Evolutionary conservation across 2,888 invertebrate species (phyloP), one percentile per base, ranked within the genome.

Genomic region (Flabesymbios commensalis): DNA sequence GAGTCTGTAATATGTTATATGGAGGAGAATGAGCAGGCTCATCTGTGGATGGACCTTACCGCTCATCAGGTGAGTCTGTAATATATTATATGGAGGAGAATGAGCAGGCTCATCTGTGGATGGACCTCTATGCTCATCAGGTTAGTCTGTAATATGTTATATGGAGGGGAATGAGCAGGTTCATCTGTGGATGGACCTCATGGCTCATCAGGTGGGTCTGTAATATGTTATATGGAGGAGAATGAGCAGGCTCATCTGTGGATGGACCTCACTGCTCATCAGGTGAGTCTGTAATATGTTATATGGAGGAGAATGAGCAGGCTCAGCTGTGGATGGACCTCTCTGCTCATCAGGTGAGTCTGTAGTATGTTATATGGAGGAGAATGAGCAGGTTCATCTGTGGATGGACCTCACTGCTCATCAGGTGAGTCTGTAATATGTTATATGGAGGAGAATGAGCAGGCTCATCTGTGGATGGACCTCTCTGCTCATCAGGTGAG

Each of bases 371-470:
- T n/a, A n/a, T n/a, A n/a, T n/a, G n/a, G n/a, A n/a, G n/a, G n/a
- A n/a, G n/a, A n/a, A n/a, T n/a, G n/a, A n/a, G n/a, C n/a, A n/a
- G n/a, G n/a, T n/a, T n/a, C n/a, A n/a, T n/a, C n/a, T n/a, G n/a
- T n/a, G n/a, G n/a, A n/a, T n/a, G n/a, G n/a, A n/a, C n/a, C n/a
- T n/a, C n/a, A n/a, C n/a, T n/a, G n/a, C n/a, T n/a, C n/a, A n/a
- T n/a, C n/a, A n/a, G n/a, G n/a, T n/a, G n/a, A n/a, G n/a, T n/a
- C n/a, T n/a, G n/a, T n/a, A n/a, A n/a, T 86, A 41, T 84, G 91
- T 57, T 92, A 89, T 83, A 92, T 92, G 92, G 92, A 92, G 76
- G 90, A 90, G 79, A 91, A 92, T 75, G 91, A 92, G 76, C 87
- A 89, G 43, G 90, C 91, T 0, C 92, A 92, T 81, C 84, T 92